These are phyloP conservation scores for Mythimna albipuncta DNA, from an alignment of 2,888 invertebrate genomes.

Conservation along the genomic window DNA sequence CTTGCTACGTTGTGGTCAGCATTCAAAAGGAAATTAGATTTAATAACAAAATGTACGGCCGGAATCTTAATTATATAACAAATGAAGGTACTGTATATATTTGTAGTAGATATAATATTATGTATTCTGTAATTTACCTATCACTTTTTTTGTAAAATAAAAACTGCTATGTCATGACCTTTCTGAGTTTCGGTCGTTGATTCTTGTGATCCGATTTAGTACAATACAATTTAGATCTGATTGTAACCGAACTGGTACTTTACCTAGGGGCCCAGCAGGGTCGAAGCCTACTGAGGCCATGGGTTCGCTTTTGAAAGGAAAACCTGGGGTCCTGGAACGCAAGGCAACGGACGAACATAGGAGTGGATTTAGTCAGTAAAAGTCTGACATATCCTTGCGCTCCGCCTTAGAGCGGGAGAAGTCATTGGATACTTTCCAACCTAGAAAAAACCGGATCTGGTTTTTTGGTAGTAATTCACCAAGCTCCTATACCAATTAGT, in stretches of 20 bases:
- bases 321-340: no score
- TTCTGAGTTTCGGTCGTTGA: constrained; percentile 29
- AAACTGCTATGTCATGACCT: constrained; percentile 61
- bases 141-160: constrained; percentile 64
- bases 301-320: no score
- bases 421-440: no score
- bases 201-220: constrained; percentile 19
- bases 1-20: constrained; percentile 72
- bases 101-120: constrained; percentile 14
- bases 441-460: no score
- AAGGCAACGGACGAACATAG: no score
- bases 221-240: constrained; percentile 47
- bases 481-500: no score
- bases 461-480: no score
- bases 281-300: no score
- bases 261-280: no score
- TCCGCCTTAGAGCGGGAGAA: no score
- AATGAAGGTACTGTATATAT: constrained; percentile 46
- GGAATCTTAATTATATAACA: constrained; percentile 35
- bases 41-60: constrained; percentile 30
- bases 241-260: constrained; percentile 33
- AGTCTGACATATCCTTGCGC: no score
- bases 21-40: constrained; percentile 74
- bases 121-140: constrained; percentile 62
- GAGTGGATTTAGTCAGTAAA: no score